Conservation (phyloP, 2,797 vertebrate species). For the Micrastur ruficollis region DNA sequence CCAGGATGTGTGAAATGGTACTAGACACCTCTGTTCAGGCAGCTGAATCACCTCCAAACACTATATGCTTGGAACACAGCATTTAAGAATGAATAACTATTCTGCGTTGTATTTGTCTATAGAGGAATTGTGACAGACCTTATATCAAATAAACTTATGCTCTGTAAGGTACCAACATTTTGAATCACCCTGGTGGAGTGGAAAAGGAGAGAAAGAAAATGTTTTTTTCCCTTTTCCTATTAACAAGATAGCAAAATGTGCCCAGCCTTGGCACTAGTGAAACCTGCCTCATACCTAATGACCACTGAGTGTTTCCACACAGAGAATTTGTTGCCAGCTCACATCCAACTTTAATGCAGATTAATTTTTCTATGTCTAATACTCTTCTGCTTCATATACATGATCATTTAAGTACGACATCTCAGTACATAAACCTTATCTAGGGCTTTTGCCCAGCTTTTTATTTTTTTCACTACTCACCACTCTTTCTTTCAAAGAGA, state of each 20-base stretch:
- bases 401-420: not conserved
- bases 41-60: not conserved
- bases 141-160: not conserved
- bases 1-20: not conserved
- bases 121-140: not conserved
- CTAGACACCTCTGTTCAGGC: not conserved
- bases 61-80: not conserved
- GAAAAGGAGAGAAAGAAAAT: not conserved
- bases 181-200: not conserved
- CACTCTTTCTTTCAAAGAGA: not conserved
- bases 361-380: not conserved
- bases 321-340: not conserved
- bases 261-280: not conserved
- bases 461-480: constrained; percentile 8
- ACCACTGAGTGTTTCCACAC: not conserved
- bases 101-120: not conserved
- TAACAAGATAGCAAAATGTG: not conserved
- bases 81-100: not conserved
- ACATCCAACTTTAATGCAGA: not conserved
- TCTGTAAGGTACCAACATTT: not conserved
- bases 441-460: not conserved
- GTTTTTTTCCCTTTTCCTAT: not conserved
- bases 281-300: not conserved
- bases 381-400: not conserved
- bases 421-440: not conserved